A percentile compares a stretch with the other conserved stretches of the same genome.
Conservation (phyloP, 2,113 vertebrate species). For the Apaloderma vittatum region DNA sequence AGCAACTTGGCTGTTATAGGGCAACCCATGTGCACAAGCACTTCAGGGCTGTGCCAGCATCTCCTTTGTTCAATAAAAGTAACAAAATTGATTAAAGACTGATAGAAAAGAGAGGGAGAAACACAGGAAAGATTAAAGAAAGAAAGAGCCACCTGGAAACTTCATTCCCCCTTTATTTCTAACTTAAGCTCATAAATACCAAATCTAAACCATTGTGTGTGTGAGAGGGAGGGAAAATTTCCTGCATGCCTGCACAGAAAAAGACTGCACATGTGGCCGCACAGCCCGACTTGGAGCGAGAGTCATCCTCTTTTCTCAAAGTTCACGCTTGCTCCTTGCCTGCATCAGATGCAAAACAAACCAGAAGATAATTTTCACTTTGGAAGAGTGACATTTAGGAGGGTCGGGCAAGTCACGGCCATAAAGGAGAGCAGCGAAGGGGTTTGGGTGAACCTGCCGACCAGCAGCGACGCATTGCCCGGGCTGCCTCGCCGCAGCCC, state of each 20-base stretch:
- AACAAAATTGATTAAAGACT: conserved; percentile 61
- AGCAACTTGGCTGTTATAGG: conserved; percentile 42
- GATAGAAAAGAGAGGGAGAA: conserved; percentile 46
- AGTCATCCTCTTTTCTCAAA: not conserved
- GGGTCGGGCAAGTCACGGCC: not conserved
- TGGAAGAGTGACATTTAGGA: not conserved
- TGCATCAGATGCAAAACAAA: not conserved
- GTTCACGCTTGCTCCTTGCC: not conserved
- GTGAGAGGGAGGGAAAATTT: conserved; percentile 39
- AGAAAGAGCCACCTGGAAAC: conserved; percentile 60
- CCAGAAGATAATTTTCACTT: not conserved
- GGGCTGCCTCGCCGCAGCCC: not conserved
- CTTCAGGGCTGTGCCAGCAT: conserved; percentile 30
- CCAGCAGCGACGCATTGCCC: not conserved
- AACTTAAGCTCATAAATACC: conserved; percentile 57
- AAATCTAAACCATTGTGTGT: conserved; percentile 36
- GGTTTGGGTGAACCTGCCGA: not conserved
- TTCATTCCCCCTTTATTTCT: conserved; percentile 55
- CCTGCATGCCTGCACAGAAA: conserved; percentile 27
- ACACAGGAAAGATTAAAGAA: conserved; percentile 56
- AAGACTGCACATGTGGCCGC: not conserved
- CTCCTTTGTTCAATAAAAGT: conserved; percentile 53
- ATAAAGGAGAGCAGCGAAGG: rapidly evolving
- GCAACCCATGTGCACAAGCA: not conserved
- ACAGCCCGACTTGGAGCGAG: not conserved